Conservation (phyloP, 1,140 invertebrate species). For the Stratiolaelaps scimitus region DNA sequence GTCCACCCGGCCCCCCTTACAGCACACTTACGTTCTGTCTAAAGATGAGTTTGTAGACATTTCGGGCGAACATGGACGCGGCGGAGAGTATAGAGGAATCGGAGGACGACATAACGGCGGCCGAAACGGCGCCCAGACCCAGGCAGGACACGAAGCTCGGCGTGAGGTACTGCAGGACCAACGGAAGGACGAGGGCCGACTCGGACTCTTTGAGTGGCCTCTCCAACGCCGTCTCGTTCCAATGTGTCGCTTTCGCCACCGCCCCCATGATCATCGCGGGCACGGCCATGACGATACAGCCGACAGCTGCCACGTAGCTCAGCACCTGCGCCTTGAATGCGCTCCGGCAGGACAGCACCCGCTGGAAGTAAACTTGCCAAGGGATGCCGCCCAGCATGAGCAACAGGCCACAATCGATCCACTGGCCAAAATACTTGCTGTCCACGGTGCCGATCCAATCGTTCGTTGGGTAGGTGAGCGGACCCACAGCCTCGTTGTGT, state of each 20-base stretch:
- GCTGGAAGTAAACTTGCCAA: conserved; percentile 98
- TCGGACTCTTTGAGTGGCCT: conserved; percentile 56
- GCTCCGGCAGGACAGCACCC: conserved; percentile 87
- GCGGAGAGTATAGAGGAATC: conserved; percentile 93
- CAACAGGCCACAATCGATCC: conserved; percentile 78
- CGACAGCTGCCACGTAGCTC: conserved; percentile 88
- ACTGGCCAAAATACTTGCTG: conserved; percentile 59
- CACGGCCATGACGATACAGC: conserved; percentile 89
- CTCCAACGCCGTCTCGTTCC: conserved; percentile 74
- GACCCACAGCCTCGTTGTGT: conserved; percentile 62
- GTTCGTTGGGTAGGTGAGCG: conserved; percentile 62
- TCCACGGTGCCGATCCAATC: conserved; percentile 77
- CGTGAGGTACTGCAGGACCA: conserved; percentile 90
- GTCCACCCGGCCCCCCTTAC: too few species aligned
- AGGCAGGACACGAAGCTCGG: conserved; percentile 85
- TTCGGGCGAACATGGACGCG: conserved; percentile 93
- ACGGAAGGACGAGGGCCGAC: conserved; percentile 82
- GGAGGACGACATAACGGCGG: conserved; percentile 95
- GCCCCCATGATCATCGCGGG: conserved; percentile 91
- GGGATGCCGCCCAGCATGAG: conserved; percentile 94
- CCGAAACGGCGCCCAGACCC: conserved; percentile 91
- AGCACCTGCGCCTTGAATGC: conserved; percentile 79
- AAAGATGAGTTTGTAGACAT: conserved; percentile 93
- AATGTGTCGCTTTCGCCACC: conserved; percentile 89
- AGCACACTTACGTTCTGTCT: conserved; percentile 62